phyloP scores from a whole-genome alignment of 2,888 invertebrate species.

The Minunthozetes semirufus region DNA sequence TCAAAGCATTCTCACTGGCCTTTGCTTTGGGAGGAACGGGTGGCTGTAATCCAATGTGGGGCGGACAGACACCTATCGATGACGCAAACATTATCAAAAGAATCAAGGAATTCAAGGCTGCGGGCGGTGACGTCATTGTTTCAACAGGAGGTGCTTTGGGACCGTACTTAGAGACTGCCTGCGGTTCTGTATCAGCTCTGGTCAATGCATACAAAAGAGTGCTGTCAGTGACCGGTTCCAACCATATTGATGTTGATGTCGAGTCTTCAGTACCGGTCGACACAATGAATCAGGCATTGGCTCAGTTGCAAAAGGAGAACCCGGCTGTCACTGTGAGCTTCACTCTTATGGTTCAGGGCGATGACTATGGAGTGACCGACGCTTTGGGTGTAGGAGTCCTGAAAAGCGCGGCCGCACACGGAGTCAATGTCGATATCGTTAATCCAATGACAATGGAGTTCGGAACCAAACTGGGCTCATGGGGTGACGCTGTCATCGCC shows the following conservation, averaged over 20 bases:
- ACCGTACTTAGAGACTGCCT: conserved; percentile 34
- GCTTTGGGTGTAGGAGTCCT: conserved; percentile 31
- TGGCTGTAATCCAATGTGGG: conserved; percentile 36
- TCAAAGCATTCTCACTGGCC: conserved; percentile 35
- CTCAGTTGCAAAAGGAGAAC: neutral
- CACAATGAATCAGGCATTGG: conserved; percentile 30
- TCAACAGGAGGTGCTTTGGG: conserved; percentile 37
- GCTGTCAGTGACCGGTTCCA: conserved; percentile 28
- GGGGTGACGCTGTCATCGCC: conserved; percentile 37
- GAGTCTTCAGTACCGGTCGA: conserved; percentile 35
- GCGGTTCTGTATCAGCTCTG: conserved; percentile 4
- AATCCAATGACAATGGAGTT: conserved; percentile 38
- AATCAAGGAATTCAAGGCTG: conserved; percentile 27
- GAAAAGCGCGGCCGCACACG: conserved; percentile 17
- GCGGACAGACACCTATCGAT: conserved; percentile 16
- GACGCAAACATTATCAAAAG: conserved; percentile 26
- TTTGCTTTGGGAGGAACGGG: conserved; percentile 34
- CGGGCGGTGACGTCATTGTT: conserved; percentile 36
- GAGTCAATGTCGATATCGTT: conserved; percentile 36
- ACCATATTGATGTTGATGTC: conserved; percentile 37
- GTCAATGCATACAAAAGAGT: conserved; percentile 33
- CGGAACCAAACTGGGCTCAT: neutral
- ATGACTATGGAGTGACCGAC: conserved; percentile 37
- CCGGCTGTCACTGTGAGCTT: conserved; percentile 28
- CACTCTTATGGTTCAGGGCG: conserved; percentile 37